phyloP scores from a whole-genome alignment of 2,113 vertebrate species.

The Callipepla squamata region DNA sequence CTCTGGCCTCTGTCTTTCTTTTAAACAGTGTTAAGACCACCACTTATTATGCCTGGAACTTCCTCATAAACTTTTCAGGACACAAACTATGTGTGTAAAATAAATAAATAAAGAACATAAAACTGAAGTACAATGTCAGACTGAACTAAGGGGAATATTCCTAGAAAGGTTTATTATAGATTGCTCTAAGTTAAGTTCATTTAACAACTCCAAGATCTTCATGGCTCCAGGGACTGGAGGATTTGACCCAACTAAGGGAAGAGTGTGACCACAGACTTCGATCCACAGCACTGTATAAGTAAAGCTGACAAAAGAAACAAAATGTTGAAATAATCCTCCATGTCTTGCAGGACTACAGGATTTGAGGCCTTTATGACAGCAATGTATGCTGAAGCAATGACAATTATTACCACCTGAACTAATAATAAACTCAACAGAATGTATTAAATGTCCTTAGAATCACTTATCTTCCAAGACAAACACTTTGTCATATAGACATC shows the following conservation, averaged over 20 bases:
- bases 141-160: not conserved
- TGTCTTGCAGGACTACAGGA: not conserved
- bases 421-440: not conserved
- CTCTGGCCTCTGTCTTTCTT: not conserved
- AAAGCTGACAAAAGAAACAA: not conserved
- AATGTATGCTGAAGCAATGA: not conserved
- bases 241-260: not conserved
- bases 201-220: not conserved
- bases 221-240: not conserved
- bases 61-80: not conserved
- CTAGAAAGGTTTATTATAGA: not conserved
- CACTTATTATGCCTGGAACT: not conserved
- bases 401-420: not conserved
- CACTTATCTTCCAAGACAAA: not conserved
- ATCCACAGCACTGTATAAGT: not conserved
- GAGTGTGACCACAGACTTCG: not conserved
- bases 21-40: accelerated
- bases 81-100: not conserved
- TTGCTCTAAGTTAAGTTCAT: not conserved
- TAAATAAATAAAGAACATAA: not conserved
- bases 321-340: not conserved
- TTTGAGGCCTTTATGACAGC: not conserved
- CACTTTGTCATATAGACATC: not conserved
- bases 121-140: not conserved
- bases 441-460: not conserved